phyloP scores from a whole-genome alignment of 2,888 invertebrate species.

The Pherbina coryleti region DNA sequence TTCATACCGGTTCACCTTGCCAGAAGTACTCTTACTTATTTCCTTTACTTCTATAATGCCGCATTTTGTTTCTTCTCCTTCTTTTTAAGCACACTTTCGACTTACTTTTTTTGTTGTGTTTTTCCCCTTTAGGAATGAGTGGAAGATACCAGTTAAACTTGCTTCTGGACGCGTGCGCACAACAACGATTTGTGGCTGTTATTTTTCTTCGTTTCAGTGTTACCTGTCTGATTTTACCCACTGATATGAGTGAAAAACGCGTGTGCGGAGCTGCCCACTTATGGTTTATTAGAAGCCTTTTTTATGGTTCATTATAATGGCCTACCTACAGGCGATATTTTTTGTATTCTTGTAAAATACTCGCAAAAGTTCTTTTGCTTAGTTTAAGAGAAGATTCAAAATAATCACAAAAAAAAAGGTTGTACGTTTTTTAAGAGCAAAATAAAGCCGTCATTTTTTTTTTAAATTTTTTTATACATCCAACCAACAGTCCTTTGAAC shows the following conservation, averaged over 20 bases:
- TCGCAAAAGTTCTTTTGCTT: no score
- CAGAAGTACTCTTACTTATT: background rate
- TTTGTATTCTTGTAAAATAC: no score
- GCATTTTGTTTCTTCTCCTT: background rate
- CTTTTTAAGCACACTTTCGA: background rate
- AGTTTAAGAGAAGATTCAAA: no score
- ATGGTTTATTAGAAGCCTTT: background rate
- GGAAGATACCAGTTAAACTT: background rate
- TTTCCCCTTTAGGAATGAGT: background rate
- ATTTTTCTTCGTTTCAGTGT: no score
- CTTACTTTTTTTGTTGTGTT: background rate
- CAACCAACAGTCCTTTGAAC: no score
- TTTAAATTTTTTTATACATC: no score
- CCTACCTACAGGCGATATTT: no score
- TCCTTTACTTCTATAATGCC: background rate
- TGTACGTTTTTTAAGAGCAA: no score
- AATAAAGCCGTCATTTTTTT: no score
- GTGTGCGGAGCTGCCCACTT: background rate
- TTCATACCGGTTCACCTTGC: constrained; percentile 19
- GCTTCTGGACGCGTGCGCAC: constrained; percentile 16
- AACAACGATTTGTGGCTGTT: background rate
- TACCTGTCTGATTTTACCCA: background rate
- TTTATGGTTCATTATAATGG: background rate
- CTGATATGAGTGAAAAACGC: background rate
- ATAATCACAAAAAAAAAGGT: no score